Percentiles rank a stretch among this genome's conserved stretches.
These are phyloP conservation scores for Ashinkailepas kermadecensis DNA, from an alignment of 2,888 invertebrate genomes.

Conservation along the genomic window DNA sequence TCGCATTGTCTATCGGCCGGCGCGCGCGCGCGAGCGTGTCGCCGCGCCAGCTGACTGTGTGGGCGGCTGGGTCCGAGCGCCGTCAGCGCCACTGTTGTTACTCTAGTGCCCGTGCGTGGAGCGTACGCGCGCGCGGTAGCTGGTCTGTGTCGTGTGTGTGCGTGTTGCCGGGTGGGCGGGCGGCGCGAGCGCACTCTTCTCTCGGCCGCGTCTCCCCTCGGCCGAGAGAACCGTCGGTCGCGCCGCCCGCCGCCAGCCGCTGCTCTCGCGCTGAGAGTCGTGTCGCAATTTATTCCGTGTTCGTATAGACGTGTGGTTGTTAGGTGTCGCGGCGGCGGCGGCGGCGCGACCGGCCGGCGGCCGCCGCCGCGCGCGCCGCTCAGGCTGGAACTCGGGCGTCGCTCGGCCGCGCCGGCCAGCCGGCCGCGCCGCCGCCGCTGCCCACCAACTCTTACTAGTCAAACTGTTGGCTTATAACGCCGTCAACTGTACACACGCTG, in stretches of 20 bases:
- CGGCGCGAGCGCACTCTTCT: neutral
- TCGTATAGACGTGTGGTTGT: constrained; percentile 19
- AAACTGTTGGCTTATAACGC: neutral
- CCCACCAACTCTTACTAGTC: neutral
- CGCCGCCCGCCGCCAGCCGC: neutral
- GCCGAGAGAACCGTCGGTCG: neutral
- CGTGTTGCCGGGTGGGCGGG: neutral
- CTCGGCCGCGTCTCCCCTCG: neutral
- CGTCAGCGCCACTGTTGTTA: neutral
- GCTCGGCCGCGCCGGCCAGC: neutral
- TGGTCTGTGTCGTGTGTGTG: constrained; percentile 4
- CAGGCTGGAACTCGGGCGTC: neutral
- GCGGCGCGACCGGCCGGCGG: neutral
- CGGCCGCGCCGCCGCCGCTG: neutral
- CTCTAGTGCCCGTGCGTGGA: neutral
- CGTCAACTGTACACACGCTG: neutral
- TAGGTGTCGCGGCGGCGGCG: constrained; percentile 3
- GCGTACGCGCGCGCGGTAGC: neutral
- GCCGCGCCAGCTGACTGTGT: neutral
- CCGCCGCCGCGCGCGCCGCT: neutral
- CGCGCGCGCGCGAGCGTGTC: neutral
- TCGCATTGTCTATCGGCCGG: neutral
- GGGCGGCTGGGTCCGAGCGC: neutral
- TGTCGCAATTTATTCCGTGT: constrained; percentile 6
- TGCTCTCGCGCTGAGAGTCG: neutral